phyloP scores from a whole-genome alignment of 2,888 invertebrate species.

The Meta bourneti region DNA sequence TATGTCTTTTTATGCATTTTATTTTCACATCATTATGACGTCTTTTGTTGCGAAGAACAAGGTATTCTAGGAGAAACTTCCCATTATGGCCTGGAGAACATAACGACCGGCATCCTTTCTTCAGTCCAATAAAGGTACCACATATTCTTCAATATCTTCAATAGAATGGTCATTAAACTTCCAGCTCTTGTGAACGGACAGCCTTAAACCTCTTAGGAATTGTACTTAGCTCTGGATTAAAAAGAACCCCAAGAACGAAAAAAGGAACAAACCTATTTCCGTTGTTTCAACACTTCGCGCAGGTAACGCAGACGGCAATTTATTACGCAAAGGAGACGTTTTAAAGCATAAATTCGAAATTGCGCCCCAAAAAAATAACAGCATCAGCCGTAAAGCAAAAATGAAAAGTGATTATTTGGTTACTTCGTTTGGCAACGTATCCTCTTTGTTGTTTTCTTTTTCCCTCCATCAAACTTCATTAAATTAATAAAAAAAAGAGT shows the following conservation, averaged over 20 bases:
- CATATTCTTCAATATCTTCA: slow-evolving; percentile 50
- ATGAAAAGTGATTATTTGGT: slow-evolving; percentile 64
- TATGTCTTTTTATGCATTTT: slow-evolving; percentile 50
- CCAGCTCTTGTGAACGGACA: slow-evolving; percentile 31
- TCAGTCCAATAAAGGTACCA: slow-evolving; percentile 23
- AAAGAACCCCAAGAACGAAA: background rate
- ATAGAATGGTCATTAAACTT: slow-evolving; percentile 59
- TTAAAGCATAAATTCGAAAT: slow-evolving; percentile 55
- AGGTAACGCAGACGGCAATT: slow-evolving; percentile 37
- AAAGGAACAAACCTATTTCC: slow-evolving; percentile 39
- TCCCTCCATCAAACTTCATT: slow-evolving; percentile 62
- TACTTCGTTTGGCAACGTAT: slow-evolving; percentile 3
- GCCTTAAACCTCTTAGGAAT: slow-evolving; percentile 18
- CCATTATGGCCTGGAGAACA: slow-evolving; percentile 46
- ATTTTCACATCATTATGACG: slow-evolving; percentile 43
- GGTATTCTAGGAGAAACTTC: slow-evolving; percentile 18
- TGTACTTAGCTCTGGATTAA: background rate
- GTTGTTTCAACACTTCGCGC: background rate
- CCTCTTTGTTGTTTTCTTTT: slow-evolving; percentile 43
- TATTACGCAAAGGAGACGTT: slow-evolving; percentile 33
- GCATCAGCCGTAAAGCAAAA: slow-evolving; percentile 19
- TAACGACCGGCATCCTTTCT: slow-evolving; percentile 43
- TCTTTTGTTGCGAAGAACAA: slow-evolving; percentile 50
- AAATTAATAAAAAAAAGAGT: slow-evolving; percentile 44
- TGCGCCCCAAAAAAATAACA: slow-evolving; percentile 38